Conservation (phyloP, 2,888 invertebrate genomes). For the Drosophila borborema region DNA sequence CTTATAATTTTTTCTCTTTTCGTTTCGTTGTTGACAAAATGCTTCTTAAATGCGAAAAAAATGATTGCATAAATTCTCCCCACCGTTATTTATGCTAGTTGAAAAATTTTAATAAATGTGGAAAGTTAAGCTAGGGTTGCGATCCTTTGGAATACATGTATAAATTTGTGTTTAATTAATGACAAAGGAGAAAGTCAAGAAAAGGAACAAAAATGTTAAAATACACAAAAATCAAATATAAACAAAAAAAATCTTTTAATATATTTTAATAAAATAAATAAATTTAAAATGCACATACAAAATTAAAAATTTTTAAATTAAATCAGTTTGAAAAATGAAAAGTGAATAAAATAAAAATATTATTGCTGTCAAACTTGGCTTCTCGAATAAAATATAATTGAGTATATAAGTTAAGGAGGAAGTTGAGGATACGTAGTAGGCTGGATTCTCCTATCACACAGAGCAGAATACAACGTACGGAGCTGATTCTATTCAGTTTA, state of each 20-base stretch:
- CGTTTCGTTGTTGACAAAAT: conserved; percentile 19
- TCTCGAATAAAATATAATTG: no score
- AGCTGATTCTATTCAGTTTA: no score
- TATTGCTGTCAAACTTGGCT: no score
- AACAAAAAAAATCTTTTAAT: not conserved
- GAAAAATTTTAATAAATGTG: conserved; percentile 21
- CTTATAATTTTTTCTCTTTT: conserved; percentile 23
- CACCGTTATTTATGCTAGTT: conserved; percentile 28
- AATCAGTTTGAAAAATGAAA: no score
- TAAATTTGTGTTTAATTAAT: not conserved
- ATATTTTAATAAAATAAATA: not conserved
- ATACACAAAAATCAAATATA: not conserved
- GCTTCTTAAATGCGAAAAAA: conserved; percentile 19
- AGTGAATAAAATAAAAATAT: no score
- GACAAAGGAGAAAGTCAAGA: no score
- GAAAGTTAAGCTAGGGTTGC: not conserved
- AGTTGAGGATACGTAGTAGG: no score
- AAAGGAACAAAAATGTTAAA: no score
- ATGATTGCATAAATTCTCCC: conserved; percentile 16
- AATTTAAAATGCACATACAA: not conserved
- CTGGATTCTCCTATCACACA: no score
- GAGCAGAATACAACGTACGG: no score
- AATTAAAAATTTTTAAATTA: no score
- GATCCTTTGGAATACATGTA: not conserved
- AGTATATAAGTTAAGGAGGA: no score